Evolutionary conservation across 2,113 vertebrate genomes (phyloP), one percentile per base, ranked within the genome.

Genomic region (Mugil cephalus): DNA sequence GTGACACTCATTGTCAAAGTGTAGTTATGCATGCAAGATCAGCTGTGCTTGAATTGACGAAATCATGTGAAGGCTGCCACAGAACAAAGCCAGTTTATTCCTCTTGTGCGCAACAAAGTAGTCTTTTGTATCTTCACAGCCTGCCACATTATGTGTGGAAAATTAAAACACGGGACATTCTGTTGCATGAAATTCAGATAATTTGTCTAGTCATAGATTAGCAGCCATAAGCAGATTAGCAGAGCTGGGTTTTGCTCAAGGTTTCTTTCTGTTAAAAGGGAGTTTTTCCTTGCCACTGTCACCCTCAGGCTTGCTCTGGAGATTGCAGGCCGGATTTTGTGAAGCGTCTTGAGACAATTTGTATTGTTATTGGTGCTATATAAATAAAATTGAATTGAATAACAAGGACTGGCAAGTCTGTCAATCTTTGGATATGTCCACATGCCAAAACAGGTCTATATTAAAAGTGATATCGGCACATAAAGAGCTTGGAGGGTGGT

Each of bases 1-100:
- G 53, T 67, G 75, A 59, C 65, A 39, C 19, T 8, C 19, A 18
- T 43, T 77, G 65, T 74, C 58, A 60, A 50, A 53, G 46, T 55
- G 38, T 62, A 13, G 56, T 67, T 72, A 59, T 15, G 52, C 35
- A n/a, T 61, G 63, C 19, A 52, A 46, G 61, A 61, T 55, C 42
- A 9, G 21, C 47, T 46, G 36, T 30, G 24, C 60, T 40, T 53
- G 62, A 67, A 38, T 40, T 74, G 58, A 72, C 76, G 79, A 54
- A 74, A 80, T 79, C 38, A 74, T 14, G 14, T 62, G 34, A 34
- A 11, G 55, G 47, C 64, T 53, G 62, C 46, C 14, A 10, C n/a
- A 21, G 35, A 30, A 56, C 35, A 59, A 19, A 52, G 19, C 17
- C 6, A 38, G 42, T 9, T 76, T 51, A 69, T 38, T 62, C 53